Base-by-base conservation (phyloP, 2,113 vertebrate genomes). In the Lamprotornis superbus region DNA sequence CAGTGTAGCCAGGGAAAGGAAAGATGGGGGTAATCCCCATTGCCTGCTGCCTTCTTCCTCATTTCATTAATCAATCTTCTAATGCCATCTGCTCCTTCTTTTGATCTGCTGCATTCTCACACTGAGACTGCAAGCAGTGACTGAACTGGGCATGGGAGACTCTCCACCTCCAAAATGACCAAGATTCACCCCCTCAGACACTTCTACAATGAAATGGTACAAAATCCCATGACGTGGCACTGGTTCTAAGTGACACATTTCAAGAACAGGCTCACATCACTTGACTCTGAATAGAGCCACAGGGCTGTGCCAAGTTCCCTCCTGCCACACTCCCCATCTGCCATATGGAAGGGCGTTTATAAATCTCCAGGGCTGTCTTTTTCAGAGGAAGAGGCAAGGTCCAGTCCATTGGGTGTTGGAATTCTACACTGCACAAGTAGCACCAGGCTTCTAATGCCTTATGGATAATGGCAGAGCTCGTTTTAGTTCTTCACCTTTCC, bases 151-250 rank as follows among this genome's bases (percentile, higher is more conserved):
- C 35, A 42, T 1, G 16, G n/a, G 28, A 86, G 20, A 35, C 27
- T n/a, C 33, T 87, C 84, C 39, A 23, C 44, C 68, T 21, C 42
- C 67, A 40, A 40, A 76, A 37, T 23, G 12, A 50, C 28, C 52
- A 80, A 68, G 67, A 55, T 59, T 78, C 16, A 0, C 9, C 55
- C 15, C n/a, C 15, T 64, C 74, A 61, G 42, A 11, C 65, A 44
- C 8, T 84, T 49, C 64, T n/a, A 49, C 18, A 44, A 15, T 8
- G 13, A 57, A 76, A 9, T 9, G 2, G 53, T 44, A 79, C 31
- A 88, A 64, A 44, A 37, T 33, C 18, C 0, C 0, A 30, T 56
- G 40, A 31, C 0, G 0, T 31, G n/a, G 63, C 65, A 40, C 42
- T 30, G 63, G 31, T 44, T 78, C 24, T 12, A 49, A 73, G 2